Evolutionary conservation across 2,888 invertebrate species (phyloP).

Genomic region (Stenotaenia linearis): DNA sequence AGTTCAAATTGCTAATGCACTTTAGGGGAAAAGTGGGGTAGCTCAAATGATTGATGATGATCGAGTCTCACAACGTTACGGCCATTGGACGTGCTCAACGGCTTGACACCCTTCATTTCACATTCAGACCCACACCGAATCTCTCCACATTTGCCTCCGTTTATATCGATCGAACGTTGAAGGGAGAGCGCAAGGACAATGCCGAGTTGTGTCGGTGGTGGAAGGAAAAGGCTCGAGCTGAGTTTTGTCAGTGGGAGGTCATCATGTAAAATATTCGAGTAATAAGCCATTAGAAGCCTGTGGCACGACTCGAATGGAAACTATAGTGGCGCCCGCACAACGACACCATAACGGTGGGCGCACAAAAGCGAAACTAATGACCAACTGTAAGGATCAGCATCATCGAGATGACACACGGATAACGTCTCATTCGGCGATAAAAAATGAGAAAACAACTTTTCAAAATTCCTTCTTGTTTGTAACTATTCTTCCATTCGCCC

Average conservation of each 20-base stretch:
- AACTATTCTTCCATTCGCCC: not conserved
- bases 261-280: conserved; percentile 21
- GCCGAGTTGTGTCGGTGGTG: not conserved
- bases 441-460: not conserved
- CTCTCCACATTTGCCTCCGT: conserved; percentile 16
- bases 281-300: conserved; percentile 24
- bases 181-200: not conserved
- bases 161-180: not conserved
- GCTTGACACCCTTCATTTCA: conserved; percentile 26
- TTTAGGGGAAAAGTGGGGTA: not conserved
- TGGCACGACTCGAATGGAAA: conserved; percentile 15
- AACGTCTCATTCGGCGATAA: conserved; percentile 21
- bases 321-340: conserved; percentile 6
- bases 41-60: conserved; percentile 16
- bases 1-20: conserved; percentile 23
- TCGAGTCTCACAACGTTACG: conserved; percentile 24
- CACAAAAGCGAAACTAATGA: conserved; percentile 24
- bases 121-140: conserved; percentile 24
- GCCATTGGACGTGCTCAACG: conserved; percentile 24
- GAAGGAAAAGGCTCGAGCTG: not conserved
- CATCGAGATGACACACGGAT: conserved; percentile 17
- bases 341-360: not conserved
- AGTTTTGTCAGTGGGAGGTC: conserved; percentile 21
- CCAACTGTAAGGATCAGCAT: conserved; percentile 5
- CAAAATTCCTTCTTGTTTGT: not conserved